phyloP scores from a whole-genome alignment of 2,113 vertebrate genomes.

The Cettia cetti region DNA sequence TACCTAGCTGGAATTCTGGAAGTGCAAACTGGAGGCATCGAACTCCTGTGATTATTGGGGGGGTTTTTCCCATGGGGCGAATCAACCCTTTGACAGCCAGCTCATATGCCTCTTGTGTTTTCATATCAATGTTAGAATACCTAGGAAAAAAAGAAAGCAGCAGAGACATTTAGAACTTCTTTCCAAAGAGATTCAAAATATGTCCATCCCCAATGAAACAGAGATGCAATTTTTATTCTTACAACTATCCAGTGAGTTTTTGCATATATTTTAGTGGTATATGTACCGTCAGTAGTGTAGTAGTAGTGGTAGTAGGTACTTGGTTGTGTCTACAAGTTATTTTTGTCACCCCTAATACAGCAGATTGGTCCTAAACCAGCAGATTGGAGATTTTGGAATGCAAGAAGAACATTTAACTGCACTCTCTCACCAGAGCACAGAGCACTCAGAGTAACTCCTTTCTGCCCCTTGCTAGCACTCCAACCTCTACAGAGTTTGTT shows the following conservation, averaged over 20 bases:
- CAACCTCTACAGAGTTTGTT: neutral
- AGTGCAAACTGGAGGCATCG: conserved; percentile 81
- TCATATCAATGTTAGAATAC: conserved; percentile 85
- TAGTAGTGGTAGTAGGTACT: too few species aligned
- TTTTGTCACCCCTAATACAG: neutral
- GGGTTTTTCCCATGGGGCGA: conserved; percentile 83
- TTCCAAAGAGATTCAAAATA: neutral
- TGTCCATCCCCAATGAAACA: neutral
- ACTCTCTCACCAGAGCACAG: neutral
- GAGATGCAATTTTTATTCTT: neutral
- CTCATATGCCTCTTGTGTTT: conserved; percentile 91
- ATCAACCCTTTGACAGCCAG: conserved; percentile 85
- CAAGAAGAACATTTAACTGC: neutral
- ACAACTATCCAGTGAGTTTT: neutral
- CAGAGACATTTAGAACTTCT: neutral
- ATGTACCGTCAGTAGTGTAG: neutral
- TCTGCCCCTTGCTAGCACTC: neutral
- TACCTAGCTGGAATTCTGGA: conserved; percentile 91
- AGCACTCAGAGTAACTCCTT: neutral
- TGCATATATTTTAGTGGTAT: neutral
- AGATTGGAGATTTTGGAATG: neutral
- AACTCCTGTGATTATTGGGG: conserved; percentile 83
- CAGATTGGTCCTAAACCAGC: neutral
- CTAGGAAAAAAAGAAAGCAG: conserved; percentile 56
- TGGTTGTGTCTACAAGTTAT: neutral